A percentile compares a stretch with the other conserved stretches of the same genome.
phyloP scores from a whole-genome alignment of 2,113 vertebrate species.

The Cervus canadensis region DNA sequence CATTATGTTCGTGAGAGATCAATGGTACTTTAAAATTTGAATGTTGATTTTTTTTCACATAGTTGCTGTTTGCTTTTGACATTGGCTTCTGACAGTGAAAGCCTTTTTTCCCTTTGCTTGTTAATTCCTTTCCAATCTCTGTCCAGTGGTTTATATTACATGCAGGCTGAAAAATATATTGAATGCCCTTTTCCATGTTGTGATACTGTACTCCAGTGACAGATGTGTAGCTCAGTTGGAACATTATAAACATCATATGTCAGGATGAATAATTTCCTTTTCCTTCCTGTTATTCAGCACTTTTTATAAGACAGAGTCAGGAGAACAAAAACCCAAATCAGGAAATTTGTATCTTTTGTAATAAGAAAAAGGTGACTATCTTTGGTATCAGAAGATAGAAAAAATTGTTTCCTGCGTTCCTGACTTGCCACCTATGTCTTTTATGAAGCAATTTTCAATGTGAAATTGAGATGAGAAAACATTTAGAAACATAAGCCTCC shows the following conservation, averaged over 20 bases:
- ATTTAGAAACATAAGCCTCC: not conserved
- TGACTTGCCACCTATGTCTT: not conserved
- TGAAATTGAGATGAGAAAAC: conserved; percentile 18
- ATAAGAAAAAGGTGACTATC: not conserved
- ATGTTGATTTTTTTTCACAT: not conserved
- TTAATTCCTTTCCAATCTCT: not conserved
- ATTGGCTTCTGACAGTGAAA: not conserved
- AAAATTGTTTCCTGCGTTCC: not conserved
- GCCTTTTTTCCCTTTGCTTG: not conserved
- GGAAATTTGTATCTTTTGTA: not conserved
- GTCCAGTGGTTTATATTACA: not conserved
- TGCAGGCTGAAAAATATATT: not conserved
- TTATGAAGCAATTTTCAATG: not conserved
- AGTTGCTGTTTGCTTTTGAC: not conserved
- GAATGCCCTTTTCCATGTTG: not conserved
- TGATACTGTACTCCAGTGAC: not conserved
- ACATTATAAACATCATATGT: not conserved
- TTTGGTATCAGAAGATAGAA: not conserved
- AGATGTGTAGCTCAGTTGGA: not conserved
- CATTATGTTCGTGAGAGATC: not conserved
- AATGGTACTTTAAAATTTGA: not conserved
- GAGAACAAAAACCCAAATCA: not conserved
- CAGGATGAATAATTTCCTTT: not conserved
- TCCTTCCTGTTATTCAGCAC: not conserved
- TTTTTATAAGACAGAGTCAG: not conserved